A percentile compares a stretch with the other conserved stretches of the same genome.
Evolutionary conservation across 2,888 invertebrate genomes (phyloP).

Genomic region (Cryptocephalus moraei): DNA sequence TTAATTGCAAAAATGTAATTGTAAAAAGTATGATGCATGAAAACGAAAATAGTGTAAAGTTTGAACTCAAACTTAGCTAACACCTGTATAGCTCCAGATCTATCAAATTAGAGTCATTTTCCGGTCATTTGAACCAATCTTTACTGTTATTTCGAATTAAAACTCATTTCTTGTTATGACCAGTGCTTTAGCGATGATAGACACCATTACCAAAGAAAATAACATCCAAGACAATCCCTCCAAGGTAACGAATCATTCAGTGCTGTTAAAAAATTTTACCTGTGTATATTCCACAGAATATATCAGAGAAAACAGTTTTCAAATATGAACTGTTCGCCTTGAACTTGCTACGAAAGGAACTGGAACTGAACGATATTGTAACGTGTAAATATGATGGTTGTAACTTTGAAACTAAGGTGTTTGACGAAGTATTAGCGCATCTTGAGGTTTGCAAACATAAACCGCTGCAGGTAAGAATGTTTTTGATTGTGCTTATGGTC

Average conservation of each 20-base stretch:
- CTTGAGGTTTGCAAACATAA: constrained; percentile 24
- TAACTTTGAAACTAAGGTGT: constrained; percentile 21
- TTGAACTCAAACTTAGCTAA: no score
- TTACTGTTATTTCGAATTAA: no score
- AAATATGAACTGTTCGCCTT: constrained; percentile 12
- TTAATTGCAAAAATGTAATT: background rate
- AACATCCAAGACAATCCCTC: background rate
- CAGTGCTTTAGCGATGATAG: constrained; percentile 5
- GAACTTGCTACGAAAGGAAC: constrained; percentile 18
- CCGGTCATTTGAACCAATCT: no score
- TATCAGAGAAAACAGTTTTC: constrained; percentile 8
- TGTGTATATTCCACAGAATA: background rate
- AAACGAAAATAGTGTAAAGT: no score
- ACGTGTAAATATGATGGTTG: constrained; percentile 32
- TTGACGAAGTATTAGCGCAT: constrained; percentile 27
- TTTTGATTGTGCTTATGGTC: background rate
- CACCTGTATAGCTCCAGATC: no score
- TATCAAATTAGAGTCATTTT: no score
- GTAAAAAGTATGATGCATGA: no score
- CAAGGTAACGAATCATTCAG: background rate
- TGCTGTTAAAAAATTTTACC: background rate
- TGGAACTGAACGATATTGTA: constrained; percentile 20
- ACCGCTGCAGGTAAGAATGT: constrained; percentile 17
- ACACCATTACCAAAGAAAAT: background rate
- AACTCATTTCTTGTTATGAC: background rate